Evolutionary conservation across 2,888 invertebrate genomes (phyloP), one percentile per base, ranked within the genome.

Genomic region (Xestia rhomboidea): DNA sequence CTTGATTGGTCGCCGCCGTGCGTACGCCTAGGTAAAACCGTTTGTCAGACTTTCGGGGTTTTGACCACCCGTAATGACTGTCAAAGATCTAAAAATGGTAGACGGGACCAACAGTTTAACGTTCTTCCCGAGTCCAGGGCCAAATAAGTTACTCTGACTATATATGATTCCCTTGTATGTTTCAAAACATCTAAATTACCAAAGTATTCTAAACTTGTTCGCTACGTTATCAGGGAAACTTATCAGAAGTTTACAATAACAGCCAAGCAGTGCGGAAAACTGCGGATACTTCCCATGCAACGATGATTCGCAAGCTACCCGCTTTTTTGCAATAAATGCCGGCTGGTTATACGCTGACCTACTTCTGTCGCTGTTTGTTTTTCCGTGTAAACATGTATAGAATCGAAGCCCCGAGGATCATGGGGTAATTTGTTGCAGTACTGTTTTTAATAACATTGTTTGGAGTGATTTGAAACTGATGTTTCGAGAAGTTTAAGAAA

Each of bases 311-410:
- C 86, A 83, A 83, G 89, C 87, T 87, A 71, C 81, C 84, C 86
- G 82, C 85, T 85, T 85, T 86, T 87, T 88, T 83, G 89, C 89
- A 89, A 88, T 87, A 91, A 90, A 90, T 90, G 90, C 90, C 84
- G 88, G 88, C 83, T 82, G 89, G 84, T 88, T 86, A 87, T 81
- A 83, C 82, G 78, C 81, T 89, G 93, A 90, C 92, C 93, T 84
- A 93, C 87, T 92, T 93, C 85, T 63, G 72, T 69, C 82, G 82
- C 87, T 89, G 90, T 90, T 91, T 89, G 90, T 88, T 85, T 88
- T 86, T 77, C 73, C 72, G 72, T 82, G 85, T 85, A 86, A 85
- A 87, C 83, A 83, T 81, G 83, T 84, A 84, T 78, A 81, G 77
- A 68, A 75, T 72, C 67, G 81, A 80, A 76, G 80, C 66, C 44